A percentile compares a stretch with the other conserved stretches of the same genome.
Evolutionary conservation across 2,797 vertebrate species (phyloP).

Genomic region (Chaenodraco wilsoni): DNA sequence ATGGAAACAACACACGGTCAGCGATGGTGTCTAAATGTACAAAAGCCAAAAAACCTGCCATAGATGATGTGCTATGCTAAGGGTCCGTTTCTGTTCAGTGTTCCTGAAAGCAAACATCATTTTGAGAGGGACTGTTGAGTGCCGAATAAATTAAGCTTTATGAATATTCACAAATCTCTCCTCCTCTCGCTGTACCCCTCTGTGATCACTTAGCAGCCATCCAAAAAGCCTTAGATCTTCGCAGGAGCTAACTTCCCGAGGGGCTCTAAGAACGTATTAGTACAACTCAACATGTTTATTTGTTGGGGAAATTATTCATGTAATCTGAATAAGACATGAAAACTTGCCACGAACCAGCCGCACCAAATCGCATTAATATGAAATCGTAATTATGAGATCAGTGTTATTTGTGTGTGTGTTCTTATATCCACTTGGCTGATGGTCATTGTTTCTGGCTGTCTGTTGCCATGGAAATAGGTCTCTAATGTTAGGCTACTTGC

Average conservation of each 20-base stretch:
- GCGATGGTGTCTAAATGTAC: background rate
- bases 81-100: constrained; percentile 48
- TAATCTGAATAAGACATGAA: constrained; percentile 26
- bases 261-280: constrained; percentile 43
- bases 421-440: constrained; percentile 23
- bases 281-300: constrained; percentile 46
- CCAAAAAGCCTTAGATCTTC: constrained; percentile 62
- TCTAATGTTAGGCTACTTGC: constrained; percentile 12
- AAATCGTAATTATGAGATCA: constrained; percentile 24
- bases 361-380: constrained; percentile 25
- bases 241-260: constrained; percentile 30
- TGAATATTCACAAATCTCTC: constrained; percentile 65
- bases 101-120: constrained; percentile 57
- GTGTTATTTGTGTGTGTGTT: constrained; percentile 31
- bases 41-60: background rate
- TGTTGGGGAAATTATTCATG: constrained; percentile 20
- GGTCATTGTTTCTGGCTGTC: constrained; percentile 26
- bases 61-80: background rate
- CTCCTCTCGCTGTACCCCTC: constrained; percentile 42
- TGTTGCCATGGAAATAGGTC: constrained; percentile 48
- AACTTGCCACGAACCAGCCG: constrained; percentile 10
- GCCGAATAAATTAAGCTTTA: constrained; percentile 56
- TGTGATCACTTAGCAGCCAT: constrained; percentile 56
- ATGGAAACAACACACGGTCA: background rate
- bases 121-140: constrained; percentile 43